These are phyloP conservation scores for Leptoteleia sp. DNA, from an alignment of 1,140 invertebrate genomes.

Conservation along the genomic window DNA sequence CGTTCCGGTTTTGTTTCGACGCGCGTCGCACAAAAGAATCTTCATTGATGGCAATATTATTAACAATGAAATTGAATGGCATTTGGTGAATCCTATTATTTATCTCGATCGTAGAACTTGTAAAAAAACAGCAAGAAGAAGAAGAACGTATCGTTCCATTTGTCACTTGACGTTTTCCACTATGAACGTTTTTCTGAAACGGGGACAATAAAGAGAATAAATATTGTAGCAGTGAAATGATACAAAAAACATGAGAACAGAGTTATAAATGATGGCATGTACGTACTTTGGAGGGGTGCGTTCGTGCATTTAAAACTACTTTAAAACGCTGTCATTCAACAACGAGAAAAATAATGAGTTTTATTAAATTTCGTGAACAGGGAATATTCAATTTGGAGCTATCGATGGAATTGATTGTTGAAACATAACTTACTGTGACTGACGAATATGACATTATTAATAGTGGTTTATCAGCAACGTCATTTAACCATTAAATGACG, in stretches of 20 bases:
- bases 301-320: no score
- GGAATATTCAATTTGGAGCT: no score
- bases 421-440: no score
- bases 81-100: slow-evolving; percentile 13
- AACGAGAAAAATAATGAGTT: no score
- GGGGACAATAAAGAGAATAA: slow-evolving; percentile 25
- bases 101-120: slow-evolving; percentile 5
- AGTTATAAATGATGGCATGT: slow-evolving; percentile 12
- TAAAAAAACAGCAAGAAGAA: no score
- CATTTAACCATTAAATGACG: no score
- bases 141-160: slow-evolving; percentile 32
- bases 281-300: no score
- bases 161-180: slow-evolving; percentile 35
- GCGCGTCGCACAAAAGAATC: not conserved
- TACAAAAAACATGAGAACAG: slow-evolving; percentile 17
- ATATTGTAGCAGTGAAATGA: slow-evolving; percentile 20
- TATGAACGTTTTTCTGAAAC: slow-evolving; percentile 19
- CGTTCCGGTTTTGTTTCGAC: not conserved
- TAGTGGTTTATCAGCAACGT: no score
- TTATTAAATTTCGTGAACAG: no score
- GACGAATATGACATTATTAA: no score
- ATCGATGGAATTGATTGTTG: no score
- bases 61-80: slow-evolving; percentile 33
- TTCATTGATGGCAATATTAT: slow-evolving; percentile 13
- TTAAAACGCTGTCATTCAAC: no score